Evolutionary conservation across 2,113 vertebrate species (phyloP).

Genomic region (Hippocampus comes): DNA sequence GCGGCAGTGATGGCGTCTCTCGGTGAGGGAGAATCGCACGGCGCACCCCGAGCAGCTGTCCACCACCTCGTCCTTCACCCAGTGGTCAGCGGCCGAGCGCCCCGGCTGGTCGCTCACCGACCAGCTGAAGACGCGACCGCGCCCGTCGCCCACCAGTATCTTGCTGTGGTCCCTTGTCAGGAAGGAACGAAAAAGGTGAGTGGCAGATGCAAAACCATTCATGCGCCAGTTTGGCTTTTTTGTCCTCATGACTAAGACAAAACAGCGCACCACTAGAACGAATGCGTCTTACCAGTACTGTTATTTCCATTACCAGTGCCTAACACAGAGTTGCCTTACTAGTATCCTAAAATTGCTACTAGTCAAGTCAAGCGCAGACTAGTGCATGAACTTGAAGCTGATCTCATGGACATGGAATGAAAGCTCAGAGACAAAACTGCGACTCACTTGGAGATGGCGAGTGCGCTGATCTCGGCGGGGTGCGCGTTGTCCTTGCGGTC

Average conservation of each 20-base stretch:
- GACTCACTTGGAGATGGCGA: conserved; percentile 92
- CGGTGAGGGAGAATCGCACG: conserved; percentile 91
- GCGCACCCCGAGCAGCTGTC: conserved; percentile 93
- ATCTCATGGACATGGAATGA: no score
- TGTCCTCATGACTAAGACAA: neutral
- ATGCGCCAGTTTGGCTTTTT: no score
- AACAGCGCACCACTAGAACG: neutral
- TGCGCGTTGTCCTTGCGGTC: conserved; percentile 97
- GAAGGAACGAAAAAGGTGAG: neutral
- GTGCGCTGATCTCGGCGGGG: conserved; percentile 88
- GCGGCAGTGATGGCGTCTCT: conserved; percentile 94
- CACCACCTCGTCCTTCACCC: conserved; percentile 96
- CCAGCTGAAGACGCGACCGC: conserved; percentile 97
- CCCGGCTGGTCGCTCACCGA: conserved; percentile 95
- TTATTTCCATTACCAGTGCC: no score
- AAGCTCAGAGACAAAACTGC: neutral
- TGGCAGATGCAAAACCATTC: no score
- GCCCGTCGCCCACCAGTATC: conserved; percentile 91
- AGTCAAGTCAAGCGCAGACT: no score
- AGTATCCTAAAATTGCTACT: no score
- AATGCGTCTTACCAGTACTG: no score
- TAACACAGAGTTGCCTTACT: no score
- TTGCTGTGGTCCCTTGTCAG: conserved; percentile 93
- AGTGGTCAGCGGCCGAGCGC: conserved; percentile 92
- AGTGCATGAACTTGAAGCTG: no score